Evolutionary conservation across 2,888 invertebrate genomes (phyloP).

Genomic region (Stomorhina lunata): DNA sequence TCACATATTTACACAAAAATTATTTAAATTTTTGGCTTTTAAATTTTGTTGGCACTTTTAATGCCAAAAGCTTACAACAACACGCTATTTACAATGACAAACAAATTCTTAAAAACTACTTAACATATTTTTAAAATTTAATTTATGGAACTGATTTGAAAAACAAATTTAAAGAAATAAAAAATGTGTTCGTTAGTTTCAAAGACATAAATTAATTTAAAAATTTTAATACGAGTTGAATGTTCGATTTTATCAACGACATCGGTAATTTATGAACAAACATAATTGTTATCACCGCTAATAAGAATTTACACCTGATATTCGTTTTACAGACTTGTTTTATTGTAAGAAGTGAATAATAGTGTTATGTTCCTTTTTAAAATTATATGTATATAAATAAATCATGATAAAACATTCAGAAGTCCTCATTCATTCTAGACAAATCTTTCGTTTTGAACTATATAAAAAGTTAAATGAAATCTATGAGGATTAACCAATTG

Average conservation of each 20-base stretch:
- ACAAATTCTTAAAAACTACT: not conserved
- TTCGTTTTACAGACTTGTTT: not conserved
- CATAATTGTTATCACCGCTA: not conserved
- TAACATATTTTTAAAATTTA: not conserved
- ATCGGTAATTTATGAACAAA: not conserved
- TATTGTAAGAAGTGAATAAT: no score
- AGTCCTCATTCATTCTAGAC: no score
- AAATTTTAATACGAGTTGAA: not conserved
- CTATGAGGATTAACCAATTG: no score
- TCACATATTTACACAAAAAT: not conserved
- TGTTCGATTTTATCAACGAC: not conserved
- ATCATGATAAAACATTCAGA: no score
- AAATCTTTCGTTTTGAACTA: no score
- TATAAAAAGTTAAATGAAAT: no score
- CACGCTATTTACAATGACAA: constrained; percentile 9
- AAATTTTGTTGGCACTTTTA: not conserved
- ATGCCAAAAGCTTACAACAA: not conserved
- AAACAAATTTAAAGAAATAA: not conserved
- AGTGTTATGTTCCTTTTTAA: no score
- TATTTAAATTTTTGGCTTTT: not conserved
- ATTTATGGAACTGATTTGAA: not conserved
- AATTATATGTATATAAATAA: no score
- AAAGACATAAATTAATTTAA: not conserved
- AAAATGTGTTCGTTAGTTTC: constrained; percentile 4
- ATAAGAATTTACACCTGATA: not conserved